These are phyloP conservation scores for Clavelina lepadiformis DNA, from an alignment of 23 tunicate species.

Conservation along the genomic window DNA sequence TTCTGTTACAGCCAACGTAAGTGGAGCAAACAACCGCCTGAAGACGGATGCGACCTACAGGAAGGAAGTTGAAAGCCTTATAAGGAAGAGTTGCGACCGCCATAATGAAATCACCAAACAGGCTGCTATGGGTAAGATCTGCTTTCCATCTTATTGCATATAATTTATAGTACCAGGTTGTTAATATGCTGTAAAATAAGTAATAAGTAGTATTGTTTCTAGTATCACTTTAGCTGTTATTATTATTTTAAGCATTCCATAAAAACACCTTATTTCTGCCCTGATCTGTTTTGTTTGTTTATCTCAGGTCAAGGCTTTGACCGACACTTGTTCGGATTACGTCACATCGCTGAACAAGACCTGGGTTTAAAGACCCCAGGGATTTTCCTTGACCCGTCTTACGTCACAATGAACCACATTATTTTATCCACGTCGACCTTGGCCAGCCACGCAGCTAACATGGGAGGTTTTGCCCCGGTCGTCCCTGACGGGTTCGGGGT, in stretches of 20 bases:
- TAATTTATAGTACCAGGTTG: too few species aligned
- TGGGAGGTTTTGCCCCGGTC: constrained; percentile 99
- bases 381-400: constrained; percentile 53
- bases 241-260: too few species aligned
- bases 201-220: too few species aligned
- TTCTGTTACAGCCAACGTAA: not conserved
- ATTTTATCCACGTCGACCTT: constrained; percentile 93
- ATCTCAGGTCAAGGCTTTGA: constrained; percentile 81
- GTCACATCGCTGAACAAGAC: constrained; percentile 46
- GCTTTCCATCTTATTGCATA: too few species aligned
- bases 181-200: too few species aligned
- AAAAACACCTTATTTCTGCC: too few species aligned
- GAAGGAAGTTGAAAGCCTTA: constrained; percentile 35
- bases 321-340: constrained; percentile 85
- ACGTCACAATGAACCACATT: constrained; percentile 87
- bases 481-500: constrained; percentile 95
- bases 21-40: constrained; percentile 12
- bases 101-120: constrained; percentile 75
- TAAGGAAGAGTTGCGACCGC: constrained; percentile 61
- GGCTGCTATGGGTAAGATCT: constrained; percentile 86
- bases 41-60: constrained; percentile 24
- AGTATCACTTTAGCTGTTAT: too few species aligned
- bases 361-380: constrained; percentile 24
- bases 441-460: constrained; percentile 65
- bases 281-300: not conserved